Evolutionary conservation across 2,888 invertebrate species (phyloP), one percentile per base, ranked within the genome.

Genomic region (Apotomis betuletana): DNA sequence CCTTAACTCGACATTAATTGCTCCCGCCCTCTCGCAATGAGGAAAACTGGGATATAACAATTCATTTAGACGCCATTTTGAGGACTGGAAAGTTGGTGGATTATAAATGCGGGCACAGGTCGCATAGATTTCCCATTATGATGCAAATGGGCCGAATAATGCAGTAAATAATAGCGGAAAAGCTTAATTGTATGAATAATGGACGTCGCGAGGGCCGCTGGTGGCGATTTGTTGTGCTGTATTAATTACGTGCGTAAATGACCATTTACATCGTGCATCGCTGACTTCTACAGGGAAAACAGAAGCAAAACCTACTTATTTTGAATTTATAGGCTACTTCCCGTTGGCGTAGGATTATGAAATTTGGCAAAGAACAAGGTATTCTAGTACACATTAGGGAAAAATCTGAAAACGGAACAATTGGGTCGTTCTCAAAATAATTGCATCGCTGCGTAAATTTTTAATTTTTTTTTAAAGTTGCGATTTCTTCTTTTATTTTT

Each of bases 101-200:
- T 49, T 49, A 49, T 9, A 9, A 49, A 49, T 49, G 49, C 49
- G 49, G 8, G 49, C 41, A 0, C 9, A 3, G 49, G 9, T 2
- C 54, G 55, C 64, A 55, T 65, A 57, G 65, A 65, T 65, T 27
- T 46, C 55, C 46, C 41, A 65, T 65, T 65, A 65, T 55, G n/a
- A 65, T 65, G 65, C 65, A 57, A 65, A 65, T 65, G 12, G 13
- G 41, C 12, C 13, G 55, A 54, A 67, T 9, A 15, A n/a, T 12
- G 52, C 41, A 9, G 62, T 46, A 3, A 64, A 69, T 57, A 69
- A 69, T 57, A 9, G 49, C 59, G 54, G 65, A 64, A 59, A 13
- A 60, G 52, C 52, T 60, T 70, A 70, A 70, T 70, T 70, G 65
- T 65, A 70, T 70, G 70, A 70, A 70, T 70, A 55, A 70, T 70